Evolutionary conservation across 2,797 vertebrate species (phyloP), one percentile per base, ranked within the genome.

Genomic region (Stomatorhinus walkeri): DNA sequence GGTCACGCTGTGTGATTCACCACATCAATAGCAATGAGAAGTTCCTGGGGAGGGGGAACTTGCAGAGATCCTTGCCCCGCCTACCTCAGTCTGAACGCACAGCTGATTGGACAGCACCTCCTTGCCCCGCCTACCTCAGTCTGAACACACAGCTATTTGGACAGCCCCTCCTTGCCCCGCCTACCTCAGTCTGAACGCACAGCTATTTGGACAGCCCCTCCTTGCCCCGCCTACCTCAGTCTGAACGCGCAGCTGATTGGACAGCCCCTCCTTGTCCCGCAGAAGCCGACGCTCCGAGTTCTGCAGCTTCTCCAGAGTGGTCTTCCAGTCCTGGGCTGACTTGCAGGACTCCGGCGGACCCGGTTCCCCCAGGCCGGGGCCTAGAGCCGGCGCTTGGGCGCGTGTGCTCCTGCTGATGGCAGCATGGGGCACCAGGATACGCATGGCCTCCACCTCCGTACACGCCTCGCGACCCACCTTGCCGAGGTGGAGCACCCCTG

Each of bases 191-290:
- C 28, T 32, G 28, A 32, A 32, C 28, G 28, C 28, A 1, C 28
- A 32, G 28, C 28, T 32, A 1, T 0, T 32, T 32, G 28, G 28
- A 32, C 28, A 32, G 28, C 28, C 28, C 28, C 28, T 32, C 28
- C 28, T 32, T 32, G 28, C 28, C 48, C 54, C 9, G 2, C 16
- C 5, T 92, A 98, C 98, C 97, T 99, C 98, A 9, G 97, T 99
- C 94, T 99, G 98, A 43, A 99, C 93, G 6, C 96, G 96, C 0
- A 99, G 96, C 94, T 99, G 98, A 92, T 99, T 99, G 36, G 92
- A 97, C 54, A 99, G 97, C 2, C 98, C 98, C 93, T 99, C 98
- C 90, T 97, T 99, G 93, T 99, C 98, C 93, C 99, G 97, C 36
- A 99, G 93, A 81, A 99, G 94, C 48, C 97, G 94, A 88, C 95